These are phyloP conservation scores for Labia minor DNA, from an alignment of 2,888 invertebrate genomes.

Conservation along the genomic window DNA sequence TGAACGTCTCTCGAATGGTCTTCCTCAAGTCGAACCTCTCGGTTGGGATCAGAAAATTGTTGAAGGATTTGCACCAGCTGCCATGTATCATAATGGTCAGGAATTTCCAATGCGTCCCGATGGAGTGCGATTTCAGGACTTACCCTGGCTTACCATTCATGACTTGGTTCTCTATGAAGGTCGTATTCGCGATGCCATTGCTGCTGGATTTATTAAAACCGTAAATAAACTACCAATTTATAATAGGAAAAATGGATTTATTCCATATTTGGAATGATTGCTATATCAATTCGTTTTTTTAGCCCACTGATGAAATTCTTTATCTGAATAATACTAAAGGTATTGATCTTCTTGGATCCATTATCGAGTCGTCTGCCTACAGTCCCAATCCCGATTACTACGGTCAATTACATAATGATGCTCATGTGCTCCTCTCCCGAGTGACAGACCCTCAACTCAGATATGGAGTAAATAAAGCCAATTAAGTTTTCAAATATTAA, in stretches of 20 bases:
- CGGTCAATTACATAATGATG: constrained; percentile 30
- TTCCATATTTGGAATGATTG: too few relatives aligned
- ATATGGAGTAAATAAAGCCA: constrained; percentile 27
- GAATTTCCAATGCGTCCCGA: constrained; percentile 42
- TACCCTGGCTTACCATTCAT: constrained; percentile 27
- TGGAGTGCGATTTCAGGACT: constrained; percentile 29
- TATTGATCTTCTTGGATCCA: constrained; percentile 29
- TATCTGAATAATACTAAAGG: constrained; percentile 21
- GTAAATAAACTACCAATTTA: constrained; percentile 17
- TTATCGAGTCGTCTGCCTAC: constrained; percentile 32
- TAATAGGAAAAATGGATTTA: not conserved
- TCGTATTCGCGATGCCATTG: constrained; percentile 48
- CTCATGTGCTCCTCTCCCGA: constrained; percentile 46
- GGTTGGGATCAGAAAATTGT: constrained; percentile 26
- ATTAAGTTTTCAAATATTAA: not conserved
- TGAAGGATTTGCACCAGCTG: constrained; percentile 43
- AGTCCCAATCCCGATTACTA: constrained; percentile 28
- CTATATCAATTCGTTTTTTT: not conserved
- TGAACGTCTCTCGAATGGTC: constrained; percentile 29
- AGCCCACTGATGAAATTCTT: not conserved
- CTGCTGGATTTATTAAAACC: constrained; percentile 21
- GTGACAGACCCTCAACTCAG: constrained; percentile 32
- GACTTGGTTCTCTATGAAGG: constrained; percentile 40
- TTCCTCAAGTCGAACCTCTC: constrained; percentile 27
- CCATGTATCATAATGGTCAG: constrained; percentile 45